Evolutionary conservation across 2,888 invertebrate genomes (phyloP), one percentile per base, ranked within the genome.

Genomic region (Crossocerus cetratus): DNA sequence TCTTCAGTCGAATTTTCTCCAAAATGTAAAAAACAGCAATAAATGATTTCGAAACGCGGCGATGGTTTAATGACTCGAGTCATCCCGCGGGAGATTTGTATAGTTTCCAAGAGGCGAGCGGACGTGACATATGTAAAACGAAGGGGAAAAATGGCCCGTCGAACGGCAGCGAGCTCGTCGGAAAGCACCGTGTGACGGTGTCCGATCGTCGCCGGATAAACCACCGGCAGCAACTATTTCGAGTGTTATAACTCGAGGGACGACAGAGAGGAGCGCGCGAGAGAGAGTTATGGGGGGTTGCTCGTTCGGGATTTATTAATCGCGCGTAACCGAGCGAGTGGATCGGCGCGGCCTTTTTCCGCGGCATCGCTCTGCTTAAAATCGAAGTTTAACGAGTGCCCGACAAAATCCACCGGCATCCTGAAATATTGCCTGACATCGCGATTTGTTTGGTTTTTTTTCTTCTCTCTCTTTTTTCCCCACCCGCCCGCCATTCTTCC

Each of bases 151-250:
- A 49, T 8, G 8, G 32, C 8, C 32, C 11, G 32, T 32, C 32
- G 11, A 32, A 32, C 11, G 32, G 32, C 32, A 32, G 32, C 32
- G n/a, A n/a, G n/a, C 11, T 32, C 32, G 32, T 32, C 32, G 11
- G 32, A 2, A 20, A 22, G 83, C 83, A 80, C 81, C 85, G 86
- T 78, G 86, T 84, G 76, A 74, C 73, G 65, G 55, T 61, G 84
- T 59, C 78, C 76, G 86, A 87, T 86, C 83, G 80, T 67, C 76
- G 74, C 65, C 65, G 81, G 86, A 87, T 86, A 87, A 86, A 82
- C 82, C 75, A 78, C 32, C 11, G 32, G 32, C 32, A 83, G 82
- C 83, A 86, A 84, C 84, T 84, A 85, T 85, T 85, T 83, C 84
- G 78, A 82, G 32, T 32, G 81, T 84, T 83, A 84, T 82, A 81